Evolutionary conservation across 2,888 invertebrate genomes (phyloP).

Genomic region (Pelosia muscerda): DNA sequence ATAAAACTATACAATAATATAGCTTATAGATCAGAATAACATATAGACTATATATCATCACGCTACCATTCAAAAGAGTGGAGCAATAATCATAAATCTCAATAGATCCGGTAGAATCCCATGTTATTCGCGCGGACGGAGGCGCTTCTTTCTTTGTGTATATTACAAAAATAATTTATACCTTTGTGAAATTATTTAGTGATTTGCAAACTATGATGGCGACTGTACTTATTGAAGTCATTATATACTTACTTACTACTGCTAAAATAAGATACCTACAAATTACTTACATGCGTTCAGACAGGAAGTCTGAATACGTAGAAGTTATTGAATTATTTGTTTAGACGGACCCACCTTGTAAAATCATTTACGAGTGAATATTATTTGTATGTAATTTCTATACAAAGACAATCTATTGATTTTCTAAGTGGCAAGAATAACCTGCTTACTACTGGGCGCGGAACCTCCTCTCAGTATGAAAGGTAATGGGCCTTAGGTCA

Average conservation of each 20-base stretch:
- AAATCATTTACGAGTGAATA: neutral
- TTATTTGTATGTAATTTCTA: neutral
- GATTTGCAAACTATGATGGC: too few relatives aligned
- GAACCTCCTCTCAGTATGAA: neutral
- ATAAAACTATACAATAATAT: too few relatives aligned
- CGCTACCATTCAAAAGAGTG: too few relatives aligned
- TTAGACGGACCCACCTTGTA: slow-evolving; percentile 15
- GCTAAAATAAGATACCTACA: neutral
- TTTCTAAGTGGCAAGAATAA: neutral
- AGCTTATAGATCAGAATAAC: too few relatives aligned
- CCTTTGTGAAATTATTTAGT: too few relatives aligned
- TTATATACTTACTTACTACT: neutral
- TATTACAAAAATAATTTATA: too few relatives aligned
- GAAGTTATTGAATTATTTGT: slow-evolving; percentile 17
- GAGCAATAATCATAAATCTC: too few relatives aligned
- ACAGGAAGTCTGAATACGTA: neutral
- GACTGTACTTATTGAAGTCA: neutral
- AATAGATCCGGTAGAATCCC: too few relatives aligned
- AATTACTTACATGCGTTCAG: neutral
- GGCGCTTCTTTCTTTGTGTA: too few relatives aligned
- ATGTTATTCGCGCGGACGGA: too few relatives aligned
- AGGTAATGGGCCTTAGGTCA: neutral
- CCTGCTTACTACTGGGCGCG: neutral
- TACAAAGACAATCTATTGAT: neutral
- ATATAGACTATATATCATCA: too few relatives aligned